Percentiles rank a stretch among this genome's conserved stretches.
These are phyloP conservation scores for Tenthredo mesomela DNA, from an alignment of 2,888 invertebrate species.

Conservation along the genomic window DNA sequence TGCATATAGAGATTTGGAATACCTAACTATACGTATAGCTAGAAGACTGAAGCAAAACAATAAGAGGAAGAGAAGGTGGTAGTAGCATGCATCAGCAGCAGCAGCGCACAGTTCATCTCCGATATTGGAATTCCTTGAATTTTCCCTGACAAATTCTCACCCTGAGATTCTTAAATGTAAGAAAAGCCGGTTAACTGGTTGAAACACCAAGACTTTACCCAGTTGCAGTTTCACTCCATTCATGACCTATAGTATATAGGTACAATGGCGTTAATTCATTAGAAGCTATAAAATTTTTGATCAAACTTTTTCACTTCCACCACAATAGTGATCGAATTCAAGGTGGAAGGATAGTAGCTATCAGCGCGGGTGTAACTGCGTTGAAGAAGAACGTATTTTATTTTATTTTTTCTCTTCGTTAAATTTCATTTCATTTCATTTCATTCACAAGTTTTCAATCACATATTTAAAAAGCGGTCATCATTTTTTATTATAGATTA, in stretches of 20 bases:
- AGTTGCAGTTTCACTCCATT: background rate
- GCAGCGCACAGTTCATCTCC: slow-evolving; percentile 21
- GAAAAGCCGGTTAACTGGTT: background rate
- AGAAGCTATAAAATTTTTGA: background rate
- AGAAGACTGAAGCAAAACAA: slow-evolving; percentile 5
- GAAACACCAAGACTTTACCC: background rate
- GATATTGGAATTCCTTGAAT: slow-evolving; percentile 66
- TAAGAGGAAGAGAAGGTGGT: background rate
- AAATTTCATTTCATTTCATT: background rate
- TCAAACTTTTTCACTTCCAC: too few species aligned
- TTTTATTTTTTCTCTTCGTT: too few species aligned
- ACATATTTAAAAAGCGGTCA: background rate
- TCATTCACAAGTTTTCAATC: background rate
- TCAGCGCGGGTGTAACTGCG: too few species aligned
- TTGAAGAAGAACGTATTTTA: too few species aligned
- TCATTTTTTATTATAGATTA: background rate
- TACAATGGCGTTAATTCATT: background rate
- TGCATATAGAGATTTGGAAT: background rate
- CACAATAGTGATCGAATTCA: too few species aligned
- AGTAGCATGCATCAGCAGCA: background rate
- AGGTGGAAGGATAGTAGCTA: too few species aligned
- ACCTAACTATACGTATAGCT: background rate
- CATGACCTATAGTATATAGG: too few species aligned
- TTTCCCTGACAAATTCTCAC: slow-evolving; percentile 56
- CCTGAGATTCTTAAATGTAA: slow-evolving; percentile 27